These are phyloP conservation scores for Isoperla grammatica DNA, from an alignment of 2,888 invertebrate genomes.

Conservation along the genomic window DNA sequence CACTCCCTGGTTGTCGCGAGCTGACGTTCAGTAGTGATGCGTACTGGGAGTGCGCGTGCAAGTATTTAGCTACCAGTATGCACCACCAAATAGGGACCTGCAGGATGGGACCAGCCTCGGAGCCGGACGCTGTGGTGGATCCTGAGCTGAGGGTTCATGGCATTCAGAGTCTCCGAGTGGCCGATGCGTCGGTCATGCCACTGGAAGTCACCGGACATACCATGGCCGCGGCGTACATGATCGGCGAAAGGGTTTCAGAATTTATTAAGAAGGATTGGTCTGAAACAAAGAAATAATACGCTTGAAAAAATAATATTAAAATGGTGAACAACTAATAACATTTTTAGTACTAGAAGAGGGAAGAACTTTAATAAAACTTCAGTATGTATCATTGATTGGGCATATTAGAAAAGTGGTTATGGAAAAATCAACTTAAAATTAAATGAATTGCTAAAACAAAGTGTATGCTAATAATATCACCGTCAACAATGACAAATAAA, in stretches of 20 bases:
- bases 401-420: no score
- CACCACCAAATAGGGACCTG: conserved; percentile 85
- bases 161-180: conserved; percentile 68
- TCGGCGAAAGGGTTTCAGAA: conserved; percentile 83
- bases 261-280: conserved; percentile 61
- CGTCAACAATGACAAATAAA: no score
- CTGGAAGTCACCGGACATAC: conserved; percentile 84
- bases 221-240: conserved; percentile 86
- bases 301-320: no score
- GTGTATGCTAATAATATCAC: no score
- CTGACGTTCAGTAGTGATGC: conserved; percentile 67
- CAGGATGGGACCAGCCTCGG: conserved; percentile 80
- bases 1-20: conserved; percentile 72
- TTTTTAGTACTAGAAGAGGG: no score
- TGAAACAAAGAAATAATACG: no score
- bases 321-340: no score
- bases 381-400: no score
- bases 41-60: conserved; percentile 81
- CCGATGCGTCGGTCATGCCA: conserved; percentile 87
- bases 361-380: no score
- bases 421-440: no score
- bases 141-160: conserved; percentile 68
- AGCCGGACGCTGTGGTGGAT: conserved; percentile 76
- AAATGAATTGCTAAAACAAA: no score
- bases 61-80: conserved; percentile 83